phyloP scores from a whole-genome alignment of 2,888 invertebrate genomes.

The Agriopis aurantiaria region DNA sequence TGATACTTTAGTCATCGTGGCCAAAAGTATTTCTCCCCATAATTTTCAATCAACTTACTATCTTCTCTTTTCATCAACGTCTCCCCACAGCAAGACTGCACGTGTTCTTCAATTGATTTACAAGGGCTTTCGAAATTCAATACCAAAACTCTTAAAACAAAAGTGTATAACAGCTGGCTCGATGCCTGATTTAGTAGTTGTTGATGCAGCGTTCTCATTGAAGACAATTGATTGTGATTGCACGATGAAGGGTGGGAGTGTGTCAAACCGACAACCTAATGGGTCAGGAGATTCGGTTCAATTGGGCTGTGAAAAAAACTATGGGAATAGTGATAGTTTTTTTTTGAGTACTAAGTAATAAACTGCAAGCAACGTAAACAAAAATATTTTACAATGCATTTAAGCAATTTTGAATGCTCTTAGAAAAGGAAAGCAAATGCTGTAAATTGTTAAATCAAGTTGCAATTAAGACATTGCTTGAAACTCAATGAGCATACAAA shows the following conservation, averaged over 20 bases:
- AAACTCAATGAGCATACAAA: constrained; percentile 13
- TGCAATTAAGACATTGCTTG: constrained; percentile 12
- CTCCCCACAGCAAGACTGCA: constrained; percentile 18
- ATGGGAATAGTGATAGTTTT: constrained; percentile 7
- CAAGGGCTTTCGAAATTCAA: constrained; percentile 51
- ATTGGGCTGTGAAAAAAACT: constrained; percentile 36
- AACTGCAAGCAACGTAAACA: not conserved
- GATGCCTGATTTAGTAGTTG: constrained; percentile 64
- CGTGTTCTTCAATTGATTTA: constrained; percentile 37
- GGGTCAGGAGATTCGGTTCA: constrained; percentile 40
- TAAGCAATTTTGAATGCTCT: not conserved
- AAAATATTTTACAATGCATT: not conserved
- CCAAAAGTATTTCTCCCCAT: constrained; percentile 3
- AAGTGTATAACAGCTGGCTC: constrained; percentile 53
- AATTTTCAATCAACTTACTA: constrained; percentile 8
- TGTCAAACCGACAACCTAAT: constrained; percentile 45
- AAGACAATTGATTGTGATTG: constrained; percentile 76
- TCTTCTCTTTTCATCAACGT: not conserved
- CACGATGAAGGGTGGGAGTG: constrained; percentile 52
- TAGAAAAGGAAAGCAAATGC: not conserved
- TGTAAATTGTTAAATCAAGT: not conserved
- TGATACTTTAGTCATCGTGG: not conserved
- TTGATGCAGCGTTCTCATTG: constrained; percentile 70
- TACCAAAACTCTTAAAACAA: constrained; percentile 54
- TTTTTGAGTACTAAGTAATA: not conserved